phyloP scores from a whole-genome alignment of 1,140 invertebrate species.

The Heterodera schachtii region DNA sequence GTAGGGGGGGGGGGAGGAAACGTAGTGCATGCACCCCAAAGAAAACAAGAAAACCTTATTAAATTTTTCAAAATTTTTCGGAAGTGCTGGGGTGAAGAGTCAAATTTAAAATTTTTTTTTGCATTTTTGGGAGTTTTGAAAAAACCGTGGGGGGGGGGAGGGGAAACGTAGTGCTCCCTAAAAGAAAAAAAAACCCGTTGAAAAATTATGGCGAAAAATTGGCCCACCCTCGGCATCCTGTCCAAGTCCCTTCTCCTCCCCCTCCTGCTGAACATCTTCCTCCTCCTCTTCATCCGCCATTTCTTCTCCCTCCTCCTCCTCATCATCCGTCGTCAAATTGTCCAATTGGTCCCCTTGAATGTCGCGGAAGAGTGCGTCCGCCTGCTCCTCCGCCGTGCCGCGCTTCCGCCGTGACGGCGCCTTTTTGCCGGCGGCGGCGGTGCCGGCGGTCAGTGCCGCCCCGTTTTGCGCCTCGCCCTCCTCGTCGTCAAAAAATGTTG shows the following conservation, averaged over 20 bases:
- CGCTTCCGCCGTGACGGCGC: background rate
- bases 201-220: too few relatives aligned
- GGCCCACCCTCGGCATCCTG: background rate
- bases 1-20: too few relatives aligned
- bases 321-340: background rate
- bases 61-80: too few relatives aligned
- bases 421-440: too few relatives aligned
- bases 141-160: background rate
- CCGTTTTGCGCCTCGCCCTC: background rate
- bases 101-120: too few relatives aligned
- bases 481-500: background rate
- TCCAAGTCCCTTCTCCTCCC: background rate
- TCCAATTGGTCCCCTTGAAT: background rate
- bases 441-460: too few relatives aligned
- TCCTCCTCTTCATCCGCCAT: background rate
- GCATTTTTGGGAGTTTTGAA: background rate
- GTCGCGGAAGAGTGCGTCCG: slow-evolving; percentile 22
- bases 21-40: too few relatives aligned
- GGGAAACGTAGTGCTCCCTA: too few relatives aligned
- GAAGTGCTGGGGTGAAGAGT: too few relatives aligned
- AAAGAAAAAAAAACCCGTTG: too few relatives aligned
- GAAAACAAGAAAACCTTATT: too few relatives aligned
- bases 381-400: slow-evolving; percentile 1
- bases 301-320: background rate
- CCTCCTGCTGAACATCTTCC: background rate